Evolutionary conservation across 2,888 invertebrate genomes (phyloP).

Genomic region (Meta bourneti): DNA sequence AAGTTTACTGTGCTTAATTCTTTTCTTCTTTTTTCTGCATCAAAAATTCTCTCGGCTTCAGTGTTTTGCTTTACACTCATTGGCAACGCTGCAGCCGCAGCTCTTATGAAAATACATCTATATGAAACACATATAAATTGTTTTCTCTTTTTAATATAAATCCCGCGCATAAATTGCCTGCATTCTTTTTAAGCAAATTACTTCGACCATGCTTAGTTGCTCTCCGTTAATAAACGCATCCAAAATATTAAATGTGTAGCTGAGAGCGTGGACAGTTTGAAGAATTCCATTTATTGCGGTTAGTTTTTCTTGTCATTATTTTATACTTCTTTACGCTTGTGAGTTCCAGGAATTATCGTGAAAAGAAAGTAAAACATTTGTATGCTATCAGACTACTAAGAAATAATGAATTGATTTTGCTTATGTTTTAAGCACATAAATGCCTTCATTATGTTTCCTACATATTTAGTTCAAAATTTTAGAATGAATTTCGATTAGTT

Average conservation of each 20-base stretch:
- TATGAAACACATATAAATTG: background rate
- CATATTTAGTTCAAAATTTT: too few relatives aligned
- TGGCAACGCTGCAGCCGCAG: background rate
- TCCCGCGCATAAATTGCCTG: background rate
- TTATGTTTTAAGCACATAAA: too few relatives aligned
- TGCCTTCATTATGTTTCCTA: too few relatives aligned
- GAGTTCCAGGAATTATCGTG: too few relatives aligned
- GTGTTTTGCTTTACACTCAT: background rate
- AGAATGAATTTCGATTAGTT: too few relatives aligned
- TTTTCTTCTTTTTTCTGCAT: constrained; percentile 9
- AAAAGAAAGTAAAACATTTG: too few relatives aligned
- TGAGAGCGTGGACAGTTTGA: too few relatives aligned
- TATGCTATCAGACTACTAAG: too few relatives aligned
- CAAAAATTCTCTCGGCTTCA: background rate
- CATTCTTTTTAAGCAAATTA: constrained; percentile 9
- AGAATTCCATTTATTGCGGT: too few relatives aligned
- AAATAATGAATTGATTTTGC: too few relatives aligned
- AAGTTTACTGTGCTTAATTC: constrained; percentile 24
- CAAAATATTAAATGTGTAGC: background rate
- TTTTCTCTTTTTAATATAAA: background rate
- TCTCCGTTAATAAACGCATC: constrained; percentile 6
- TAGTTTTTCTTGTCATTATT: background rate
- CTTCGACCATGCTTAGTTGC: constrained; percentile 8
- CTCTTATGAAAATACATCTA: constrained; percentile 3
- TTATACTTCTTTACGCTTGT: background rate